Percentiles rank a stretch among this genome's conserved stretches.
Evolutionary conservation across 2,888 invertebrate species (phyloP).

Genomic region (Spilosoma lubricipeda): DNA sequence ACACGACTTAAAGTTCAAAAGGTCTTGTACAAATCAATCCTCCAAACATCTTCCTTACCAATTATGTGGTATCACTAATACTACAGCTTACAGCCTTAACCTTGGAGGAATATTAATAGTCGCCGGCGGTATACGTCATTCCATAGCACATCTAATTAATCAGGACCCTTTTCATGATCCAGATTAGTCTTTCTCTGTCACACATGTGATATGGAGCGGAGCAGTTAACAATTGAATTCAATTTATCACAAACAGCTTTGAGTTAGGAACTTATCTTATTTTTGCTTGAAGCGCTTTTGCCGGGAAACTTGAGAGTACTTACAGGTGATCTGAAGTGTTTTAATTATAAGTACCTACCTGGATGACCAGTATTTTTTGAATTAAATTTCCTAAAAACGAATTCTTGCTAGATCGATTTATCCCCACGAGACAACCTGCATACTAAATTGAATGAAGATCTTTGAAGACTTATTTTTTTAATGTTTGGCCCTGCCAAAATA

Average conservation of each 20-base stretch:
- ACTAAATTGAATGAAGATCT: no score
- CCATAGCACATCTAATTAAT: conserved; percentile 51
- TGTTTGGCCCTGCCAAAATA: no score
- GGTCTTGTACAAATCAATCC: not conserved
- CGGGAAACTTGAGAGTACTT: not conserved
- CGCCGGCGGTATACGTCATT: conserved; percentile 37
- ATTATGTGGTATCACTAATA: conserved; percentile 30
- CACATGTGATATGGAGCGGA: conserved; percentile 42
- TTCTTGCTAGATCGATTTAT: no score
- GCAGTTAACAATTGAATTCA: conserved; percentile 48
- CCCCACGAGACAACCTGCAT: no score
- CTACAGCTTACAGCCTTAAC: conserved; percentile 19
- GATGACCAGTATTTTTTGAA: no score
- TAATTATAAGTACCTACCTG: not conserved
- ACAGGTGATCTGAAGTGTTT: not conserved
- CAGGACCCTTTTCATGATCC: conserved; percentile 48
- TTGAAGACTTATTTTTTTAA: no score
- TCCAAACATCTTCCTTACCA: conserved; percentile 13
- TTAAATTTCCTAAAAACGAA: no score
- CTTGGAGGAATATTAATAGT: conserved; percentile 37
- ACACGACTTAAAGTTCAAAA: not conserved
- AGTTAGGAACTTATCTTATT: conserved; percentile 4
- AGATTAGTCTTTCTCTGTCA: conserved; percentile 49
- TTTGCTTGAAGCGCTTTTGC: not conserved
- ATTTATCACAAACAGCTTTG: conserved; percentile 38